Base-by-base conservation (phyloP, 1,140 invertebrate species). In the Drosophila neocordata region DNA sequence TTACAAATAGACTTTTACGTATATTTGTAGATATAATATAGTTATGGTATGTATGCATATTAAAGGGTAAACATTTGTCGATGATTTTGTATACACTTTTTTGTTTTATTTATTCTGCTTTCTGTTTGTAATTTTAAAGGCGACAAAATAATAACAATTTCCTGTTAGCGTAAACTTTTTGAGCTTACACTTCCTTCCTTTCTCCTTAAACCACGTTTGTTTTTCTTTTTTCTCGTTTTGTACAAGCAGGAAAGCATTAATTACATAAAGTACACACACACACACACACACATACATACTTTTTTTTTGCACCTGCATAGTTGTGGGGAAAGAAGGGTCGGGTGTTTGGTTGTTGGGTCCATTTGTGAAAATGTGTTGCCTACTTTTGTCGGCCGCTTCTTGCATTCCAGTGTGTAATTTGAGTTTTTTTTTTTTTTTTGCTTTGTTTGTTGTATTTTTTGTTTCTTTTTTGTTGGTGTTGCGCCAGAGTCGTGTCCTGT, bases 111-210 rank as follows among this genome's bases (percentile, higher is more conserved):
- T 11, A 34, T 12, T 0, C 31, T 51, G 31, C 13, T 7, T 22
- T 6, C 24, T 66, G n/a, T 27, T 15, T 44, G 66, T 61, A 53
- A 67, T 68, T 79, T 87, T 77, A 48, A 68, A 78, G 78, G 70
- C 82, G 82, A 75, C 81, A 87, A 75, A 87, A 77, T 68, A 81
- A 78, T 75, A 87, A 87, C 73, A 87, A 87, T 75, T 69, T 81
- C 78, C 74, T 65, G 62, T 82, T 67, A 62, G 83, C 35, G 62
- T 63, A 67, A 82, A 81, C 78, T 87, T 75, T 76, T 74, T 62
- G 62, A 51, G 74, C 65, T 67, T 58, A 80, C 73, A 87, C 74
- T 78, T 87, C 63, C 61, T 31, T 22, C 63, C 63, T 58, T 34
- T 22, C 63, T 68, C 18, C 38, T 48, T 20, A 18, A 55, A 65